Evolutionary conservation across 2,113 vertebrate species (phyloP).

Genomic region (Hemicordylus capensis): DNA sequence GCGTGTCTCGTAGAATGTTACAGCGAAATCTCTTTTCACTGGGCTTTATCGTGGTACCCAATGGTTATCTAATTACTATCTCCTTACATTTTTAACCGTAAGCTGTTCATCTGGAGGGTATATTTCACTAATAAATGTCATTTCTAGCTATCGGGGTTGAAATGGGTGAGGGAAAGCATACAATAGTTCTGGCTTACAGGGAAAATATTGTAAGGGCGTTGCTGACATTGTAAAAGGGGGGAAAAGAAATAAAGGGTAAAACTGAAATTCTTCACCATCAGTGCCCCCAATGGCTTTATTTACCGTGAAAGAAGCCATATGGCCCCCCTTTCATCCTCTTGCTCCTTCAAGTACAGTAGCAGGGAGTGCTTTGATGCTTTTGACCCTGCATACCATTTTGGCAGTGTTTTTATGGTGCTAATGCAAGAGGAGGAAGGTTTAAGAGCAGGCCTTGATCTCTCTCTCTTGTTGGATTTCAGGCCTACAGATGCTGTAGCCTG

Average conservation of each 20-base stretch:
- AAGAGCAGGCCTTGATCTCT: slow-evolving; percentile 52
- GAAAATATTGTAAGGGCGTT: not conserved
- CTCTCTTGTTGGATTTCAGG: not conserved
- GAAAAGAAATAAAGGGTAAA: slow-evolving; percentile 38
- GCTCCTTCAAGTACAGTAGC: slow-evolving; percentile 61
- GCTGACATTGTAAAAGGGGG: slow-evolving; percentile 28
- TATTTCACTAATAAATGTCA: slow-evolving; percentile 52
- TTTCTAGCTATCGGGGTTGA: slow-evolving; percentile 51
- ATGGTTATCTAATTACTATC: slow-evolving; percentile 56
- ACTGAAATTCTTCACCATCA: slow-evolving; percentile 58
- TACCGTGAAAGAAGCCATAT: slow-evolving; percentile 67
- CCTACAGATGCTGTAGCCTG: slow-evolving; percentile 40
- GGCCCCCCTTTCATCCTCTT: slow-evolving; percentile 64
- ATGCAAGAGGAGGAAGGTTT: slow-evolving; percentile 51
- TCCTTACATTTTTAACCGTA: slow-evolving; percentile 44
- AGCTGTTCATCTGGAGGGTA: slow-evolving; percentile 41
- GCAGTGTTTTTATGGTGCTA: slow-evolving; percentile 60
- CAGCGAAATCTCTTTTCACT: slow-evolving; percentile 46
- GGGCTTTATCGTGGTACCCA: slow-evolving; percentile 48
- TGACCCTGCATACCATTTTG: slow-evolving; percentile 65
- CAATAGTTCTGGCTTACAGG: not conserved
- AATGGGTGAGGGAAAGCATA: not conserved
- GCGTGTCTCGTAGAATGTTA: slow-evolving; percentile 43
- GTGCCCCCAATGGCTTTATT: slow-evolving; percentile 58
- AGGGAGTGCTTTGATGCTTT: slow-evolving; percentile 64